Conservation (phyloP, 2,113 vertebrate species). For the Nematolebias whitei region DNA sequence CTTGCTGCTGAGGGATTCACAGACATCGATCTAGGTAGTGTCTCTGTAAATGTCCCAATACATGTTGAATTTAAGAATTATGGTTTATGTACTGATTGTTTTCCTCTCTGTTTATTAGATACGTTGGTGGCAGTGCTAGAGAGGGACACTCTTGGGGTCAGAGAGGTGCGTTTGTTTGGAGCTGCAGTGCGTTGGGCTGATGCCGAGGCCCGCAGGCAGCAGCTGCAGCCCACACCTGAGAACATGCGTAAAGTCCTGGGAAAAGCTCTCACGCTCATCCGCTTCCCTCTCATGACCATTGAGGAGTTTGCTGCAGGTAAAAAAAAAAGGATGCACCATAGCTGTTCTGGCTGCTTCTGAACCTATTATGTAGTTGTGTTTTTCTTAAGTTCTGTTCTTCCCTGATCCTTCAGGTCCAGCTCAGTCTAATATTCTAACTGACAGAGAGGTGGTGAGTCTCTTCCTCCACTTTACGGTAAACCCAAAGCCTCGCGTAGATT, state of each 20-base stretch:
- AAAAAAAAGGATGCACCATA: conserved; percentile 20
- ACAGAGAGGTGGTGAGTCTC: conserved; percentile 94
- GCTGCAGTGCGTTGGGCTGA: conserved; percentile 94
- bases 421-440: conserved; percentile 94
- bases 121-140: conserved; percentile 94
- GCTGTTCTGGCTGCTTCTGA: background rate
- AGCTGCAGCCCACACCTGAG: conserved; percentile 91
- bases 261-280: conserved; percentile 92
- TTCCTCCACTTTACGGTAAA: conserved; percentile 98
- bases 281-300: conserved; percentile 98
- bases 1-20: conserved; percentile 95
- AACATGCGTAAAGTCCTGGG: conserved; percentile 93
- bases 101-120: conserved; percentile 75
- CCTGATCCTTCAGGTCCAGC: conserved; percentile 84
- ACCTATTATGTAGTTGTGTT: background rate
- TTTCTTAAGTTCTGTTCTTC: background rate
- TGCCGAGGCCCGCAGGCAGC: conserved; percentile 93
- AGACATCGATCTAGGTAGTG: conserved; percentile 91
- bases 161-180: conserved; percentile 92
- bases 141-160: conserved; percentile 92
- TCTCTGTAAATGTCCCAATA: background rate
- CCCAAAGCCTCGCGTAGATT: conserved; percentile 94
- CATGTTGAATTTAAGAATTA: background rate
- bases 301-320: conserved; percentile 98
- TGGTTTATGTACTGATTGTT: background rate